These are phyloP conservation scores for Oxycera nigricornis DNA, from an alignment of 2,888 invertebrate species.

Conservation along the genomic window DNA sequence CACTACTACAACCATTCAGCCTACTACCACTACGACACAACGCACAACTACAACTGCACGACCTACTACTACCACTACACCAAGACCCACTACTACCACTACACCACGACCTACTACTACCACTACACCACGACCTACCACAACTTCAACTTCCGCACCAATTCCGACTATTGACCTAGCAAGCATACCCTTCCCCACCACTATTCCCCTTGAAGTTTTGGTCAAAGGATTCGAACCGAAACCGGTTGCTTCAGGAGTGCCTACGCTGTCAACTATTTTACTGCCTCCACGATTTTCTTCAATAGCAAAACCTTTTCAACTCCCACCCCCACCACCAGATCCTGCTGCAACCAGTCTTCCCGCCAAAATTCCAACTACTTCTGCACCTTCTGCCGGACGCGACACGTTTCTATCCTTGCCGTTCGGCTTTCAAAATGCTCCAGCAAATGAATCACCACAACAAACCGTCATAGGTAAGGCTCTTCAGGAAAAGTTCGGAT, in stretches of 20 bases:
- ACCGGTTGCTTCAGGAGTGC: not conserved
- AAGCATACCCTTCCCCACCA: conserved; percentile 20
- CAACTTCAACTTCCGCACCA: not conserved
- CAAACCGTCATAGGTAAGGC: conserved; percentile 24
- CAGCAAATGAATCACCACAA: conserved; percentile 26
- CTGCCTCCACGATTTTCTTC: conserved; percentile 15
- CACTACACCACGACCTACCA: conserved; percentile 1
- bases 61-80: conserved; percentile 32
- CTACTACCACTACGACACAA: conserved; percentile 28
- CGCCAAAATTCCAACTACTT: not conserved
- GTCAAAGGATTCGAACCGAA: not conserved
- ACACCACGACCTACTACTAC: conserved; percentile 26
- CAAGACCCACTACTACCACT: conserved; percentile 38
- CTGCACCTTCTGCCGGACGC: not conserved
- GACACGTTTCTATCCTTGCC: conserved; percentile 20
- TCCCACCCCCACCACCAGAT: conserved; percentile 12
- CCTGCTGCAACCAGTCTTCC: conserved; percentile 39
- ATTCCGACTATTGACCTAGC: not conserved
- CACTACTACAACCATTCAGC: conserved; percentile 37
- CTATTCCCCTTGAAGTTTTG: not conserved
- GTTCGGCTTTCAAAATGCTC: conserved; percentile 17
- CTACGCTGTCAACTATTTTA: conserved; percentile 1
- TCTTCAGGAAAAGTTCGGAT: conserved; percentile 26
- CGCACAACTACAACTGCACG: conserved; percentile 42
- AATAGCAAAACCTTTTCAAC: not conserved